A percentile compares a stretch with the other conserved stretches of the same genome.
phyloP scores from a whole-genome alignment of 2,113 vertebrate species.

The Pseudorhombus dupliciocellatus region DNA sequence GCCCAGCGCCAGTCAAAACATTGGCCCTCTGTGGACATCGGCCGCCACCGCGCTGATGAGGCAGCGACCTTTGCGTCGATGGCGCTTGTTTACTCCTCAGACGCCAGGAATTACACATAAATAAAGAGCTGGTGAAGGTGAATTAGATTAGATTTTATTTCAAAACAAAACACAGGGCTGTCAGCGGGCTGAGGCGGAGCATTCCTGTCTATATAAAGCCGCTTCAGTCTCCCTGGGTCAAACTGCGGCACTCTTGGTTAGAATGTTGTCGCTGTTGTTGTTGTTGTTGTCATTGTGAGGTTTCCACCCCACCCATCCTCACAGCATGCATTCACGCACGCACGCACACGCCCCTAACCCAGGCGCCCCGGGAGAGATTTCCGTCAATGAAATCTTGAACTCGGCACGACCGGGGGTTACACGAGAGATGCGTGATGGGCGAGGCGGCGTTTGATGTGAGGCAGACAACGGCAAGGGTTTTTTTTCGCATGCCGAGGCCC shows the following conservation, averaged over 20 bases:
- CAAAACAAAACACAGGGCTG: conserved; percentile 17
- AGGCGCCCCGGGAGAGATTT: conserved; percentile 41
- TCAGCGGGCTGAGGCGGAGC: conserved; percentile 18
- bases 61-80: conserved; percentile 3
- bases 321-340: conserved; percentile 2
- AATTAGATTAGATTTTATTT: conserved; percentile 39
- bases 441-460: conserved; percentile 38
- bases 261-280: conserved; percentile 42
- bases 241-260: conserved; percentile 40
- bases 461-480: conserved; percentile 35
- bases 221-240: conserved; percentile 20
- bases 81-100: conserved; percentile 43
- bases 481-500: conserved; percentile 3
- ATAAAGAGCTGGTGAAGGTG: conserved; percentile 46
- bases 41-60: conserved; percentile 56
- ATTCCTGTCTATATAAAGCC: conserved; percentile 21
- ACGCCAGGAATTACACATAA: conserved; percentile 22
- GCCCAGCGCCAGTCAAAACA: conserved; percentile 61
- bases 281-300: conserved; percentile 39
- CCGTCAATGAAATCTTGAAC: conserved; percentile 44
- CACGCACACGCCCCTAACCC: background rate
- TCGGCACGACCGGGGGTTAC: conserved; percentile 40
- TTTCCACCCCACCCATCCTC: conserved; percentile 11
- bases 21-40: conserved; percentile 19
- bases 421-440: conserved; percentile 46